Base-by-base conservation (phyloP, 1,140 invertebrate genomes). In the Drosophila nigrodunni region DNA sequence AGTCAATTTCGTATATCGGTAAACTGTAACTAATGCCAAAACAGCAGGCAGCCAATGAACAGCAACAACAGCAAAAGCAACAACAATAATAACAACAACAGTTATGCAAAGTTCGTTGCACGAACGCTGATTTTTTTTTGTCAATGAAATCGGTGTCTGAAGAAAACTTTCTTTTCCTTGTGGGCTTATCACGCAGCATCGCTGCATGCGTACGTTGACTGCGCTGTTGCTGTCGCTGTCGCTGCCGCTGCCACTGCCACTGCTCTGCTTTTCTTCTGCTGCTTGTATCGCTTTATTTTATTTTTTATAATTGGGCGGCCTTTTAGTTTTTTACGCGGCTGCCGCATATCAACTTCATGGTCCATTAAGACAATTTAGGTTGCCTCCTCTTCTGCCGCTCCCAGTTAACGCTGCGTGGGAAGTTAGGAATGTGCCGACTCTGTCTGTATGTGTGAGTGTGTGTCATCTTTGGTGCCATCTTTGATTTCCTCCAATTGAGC, bases 361-460 rank as follows among this genome's bases (percentile, higher is more conserved):
- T 88, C 78, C 80, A 88, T 88, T 88, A 88, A 88, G 80, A 85
- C 85, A 81, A 89, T 88, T 89, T 89, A 78, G 80, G 74, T 83
- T 78, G 85, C 73, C 82, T 69, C 74, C 82, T 69, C 74, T 72
- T 77, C 25, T 58, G 52, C 67, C 75, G 68, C 75, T 74, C 60
- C 66, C 70, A 66, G 39, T 60, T 66, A 39, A 18, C 43, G 49
- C 55, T 78, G 85, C 85, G 85, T 88, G 85, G 85, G 85, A 85
- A 89, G 85, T 41, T 66, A 78, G 66, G 49, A 55, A 67, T 77
- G 60, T 43, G 25, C 43, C 46, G 41, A 47, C 13, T 50, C 18
- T 46, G 43, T 58, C 44, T 54, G 15, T 34, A 41, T 35, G 6
- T 43, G 46, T 49, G 21, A 13, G 11, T 44, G 34, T 73, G 70